These are phyloP conservation scores for Dromococcyx pavoninus DNA, from an alignment of 2,797 vertebrate genomes.

Conservation along the genomic window DNA sequence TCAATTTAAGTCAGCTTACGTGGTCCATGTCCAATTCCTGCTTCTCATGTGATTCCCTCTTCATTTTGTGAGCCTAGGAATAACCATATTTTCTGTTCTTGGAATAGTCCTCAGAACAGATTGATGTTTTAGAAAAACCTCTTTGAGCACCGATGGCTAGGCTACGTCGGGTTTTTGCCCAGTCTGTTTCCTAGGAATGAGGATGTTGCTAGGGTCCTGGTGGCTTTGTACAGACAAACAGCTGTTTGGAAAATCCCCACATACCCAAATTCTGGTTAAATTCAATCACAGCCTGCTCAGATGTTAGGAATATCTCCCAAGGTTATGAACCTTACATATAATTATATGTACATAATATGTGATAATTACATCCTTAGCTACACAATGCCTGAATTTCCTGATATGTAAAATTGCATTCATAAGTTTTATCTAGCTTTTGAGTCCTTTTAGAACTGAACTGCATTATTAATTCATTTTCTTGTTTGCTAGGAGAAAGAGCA, in stretches of 20 bases:
- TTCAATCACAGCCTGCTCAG: neutral
- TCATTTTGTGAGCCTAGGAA: conserved; percentile 1
- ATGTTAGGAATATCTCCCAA: neutral
- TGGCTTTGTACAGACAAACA: neutral
- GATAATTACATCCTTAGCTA: neutral
- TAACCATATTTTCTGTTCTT: conserved; percentile 13
- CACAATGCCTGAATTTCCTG: neutral
- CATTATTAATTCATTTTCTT: neutral
- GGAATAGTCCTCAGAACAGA: conserved; percentile 34
- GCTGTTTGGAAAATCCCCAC: neutral
- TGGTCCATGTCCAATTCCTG: neutral
- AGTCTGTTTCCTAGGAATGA: neutral
- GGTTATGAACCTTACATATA: too few relatives aligned
- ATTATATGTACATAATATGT: too few relatives aligned
- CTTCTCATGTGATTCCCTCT: neutral
- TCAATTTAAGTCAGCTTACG: neutral
- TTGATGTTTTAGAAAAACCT: neutral
- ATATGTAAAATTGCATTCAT: neutral
- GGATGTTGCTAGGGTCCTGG: neutral
- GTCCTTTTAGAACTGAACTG: neutral
- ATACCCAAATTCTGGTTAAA: neutral
- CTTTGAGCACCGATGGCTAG: conserved; percentile 9
- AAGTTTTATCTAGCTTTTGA: neutral
- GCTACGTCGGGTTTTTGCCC: neutral
- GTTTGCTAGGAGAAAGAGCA: neutral